These are phyloP conservation scores for Patella caerulea DNA, from an alignment of 2,888 invertebrate genomes.

Conservation along the genomic window DNA sequence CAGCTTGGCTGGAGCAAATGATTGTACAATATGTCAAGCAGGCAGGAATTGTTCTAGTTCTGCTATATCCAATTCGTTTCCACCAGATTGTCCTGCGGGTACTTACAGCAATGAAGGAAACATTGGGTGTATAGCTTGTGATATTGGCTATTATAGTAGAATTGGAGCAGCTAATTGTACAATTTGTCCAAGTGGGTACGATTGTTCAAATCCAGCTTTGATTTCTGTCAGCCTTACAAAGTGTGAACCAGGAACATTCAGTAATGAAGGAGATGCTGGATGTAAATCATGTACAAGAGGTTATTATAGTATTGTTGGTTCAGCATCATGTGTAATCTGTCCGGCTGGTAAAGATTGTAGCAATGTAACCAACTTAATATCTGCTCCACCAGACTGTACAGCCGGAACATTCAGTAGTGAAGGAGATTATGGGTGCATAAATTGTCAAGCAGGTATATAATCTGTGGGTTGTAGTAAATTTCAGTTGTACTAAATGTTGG, in stretches of 20 bases:
- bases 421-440: constrained; percentile 46
- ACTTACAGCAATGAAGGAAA: constrained; percentile 33
- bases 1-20: background rate
- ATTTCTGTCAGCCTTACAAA: background rate
- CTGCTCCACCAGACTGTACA: constrained; percentile 50
- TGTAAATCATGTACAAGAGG: constrained; percentile 29
- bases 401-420: constrained; percentile 53
- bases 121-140: constrained; percentile 37
- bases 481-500: background rate
- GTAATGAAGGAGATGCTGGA: constrained; percentile 25
- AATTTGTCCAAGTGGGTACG: constrained; percentile 20
- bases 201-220: constrained; percentile 16
- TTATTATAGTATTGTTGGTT: constrained; percentile 23
- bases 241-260: constrained; percentile 12
- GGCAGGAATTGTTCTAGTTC: background rate
- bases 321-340: constrained; percentile 26
- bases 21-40: background rate
- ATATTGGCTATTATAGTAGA: constrained; percentile 27
- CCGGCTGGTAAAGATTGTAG: constrained; percentile 37
- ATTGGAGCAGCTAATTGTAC: background rate
- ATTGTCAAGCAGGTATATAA: constrained; percentile 52
- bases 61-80: constrained; percentile 8
- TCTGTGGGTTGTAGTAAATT: background rate
- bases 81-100: constrained; percentile 17
- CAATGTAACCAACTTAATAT: constrained; percentile 35